A percentile compares a stretch with the other conserved stretches of the same genome.
These are phyloP conservation scores for Catajapyx aquilonaris DNA, from an alignment of 1,140 invertebrate genomes.

Conservation along the genomic window DNA sequence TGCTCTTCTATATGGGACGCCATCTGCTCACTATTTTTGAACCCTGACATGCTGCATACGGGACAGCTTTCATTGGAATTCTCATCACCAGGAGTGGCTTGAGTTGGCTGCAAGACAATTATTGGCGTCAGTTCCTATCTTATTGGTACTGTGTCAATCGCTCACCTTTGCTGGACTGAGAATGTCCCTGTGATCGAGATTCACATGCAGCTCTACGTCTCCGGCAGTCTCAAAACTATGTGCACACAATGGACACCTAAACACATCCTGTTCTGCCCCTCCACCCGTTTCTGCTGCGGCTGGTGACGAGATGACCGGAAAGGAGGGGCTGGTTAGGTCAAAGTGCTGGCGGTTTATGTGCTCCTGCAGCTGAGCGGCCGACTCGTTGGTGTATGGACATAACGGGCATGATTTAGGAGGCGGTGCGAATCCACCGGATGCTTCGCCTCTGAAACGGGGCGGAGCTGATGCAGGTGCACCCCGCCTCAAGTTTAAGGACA, in stretches of 20 bases:
- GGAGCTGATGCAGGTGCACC: conserved; percentile 5
- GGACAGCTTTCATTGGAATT: conserved; percentile 23
- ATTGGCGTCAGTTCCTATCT: conserved; percentile 5
- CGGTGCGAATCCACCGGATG: not conserved
- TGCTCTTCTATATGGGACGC: conserved; percentile 47
- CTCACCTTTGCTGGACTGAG: conserved; percentile 27
- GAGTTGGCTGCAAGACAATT: conserved; percentile 8
- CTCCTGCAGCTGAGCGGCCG: conserved; percentile 48
- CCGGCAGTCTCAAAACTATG: conserved; percentile 44
- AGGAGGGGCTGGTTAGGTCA: conserved; percentile 54
- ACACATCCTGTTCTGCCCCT: conserved; percentile 18
- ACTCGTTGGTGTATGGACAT: conserved; percentile 53
- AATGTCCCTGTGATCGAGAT: conserved; percentile 57
- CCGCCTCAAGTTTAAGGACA: conserved; percentile 36
- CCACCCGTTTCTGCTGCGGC: conserved; percentile 7
- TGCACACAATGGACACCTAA: conserved; percentile 46
- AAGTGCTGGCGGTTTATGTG: conserved; percentile 69
- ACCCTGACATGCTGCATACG: conserved; percentile 28
- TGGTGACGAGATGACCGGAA: conserved; percentile 22
- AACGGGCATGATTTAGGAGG: conserved; percentile 39
- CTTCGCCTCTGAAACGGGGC: not conserved
- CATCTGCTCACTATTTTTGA: conserved; percentile 27
- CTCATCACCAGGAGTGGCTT: conserved; percentile 13
- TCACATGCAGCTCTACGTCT: conserved; percentile 66
- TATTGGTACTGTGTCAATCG: conserved; percentile 7